phyloP scores from a whole-genome alignment of 1,140 invertebrate genomes.

The Heterodera schachtii region DNA sequence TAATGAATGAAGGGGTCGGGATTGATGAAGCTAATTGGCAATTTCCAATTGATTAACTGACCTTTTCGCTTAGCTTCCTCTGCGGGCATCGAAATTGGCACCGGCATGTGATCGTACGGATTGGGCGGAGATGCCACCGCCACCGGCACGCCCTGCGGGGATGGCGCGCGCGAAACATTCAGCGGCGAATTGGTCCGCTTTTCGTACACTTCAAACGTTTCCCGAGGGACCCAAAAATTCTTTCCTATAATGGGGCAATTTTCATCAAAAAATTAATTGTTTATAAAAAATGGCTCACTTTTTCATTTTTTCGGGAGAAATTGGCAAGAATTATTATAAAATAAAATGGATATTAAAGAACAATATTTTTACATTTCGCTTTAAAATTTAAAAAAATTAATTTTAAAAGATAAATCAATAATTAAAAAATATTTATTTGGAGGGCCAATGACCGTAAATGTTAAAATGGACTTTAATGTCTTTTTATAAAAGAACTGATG shows the following conservation, averaged over 20 bases:
- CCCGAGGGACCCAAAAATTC: constrained; percentile 37
- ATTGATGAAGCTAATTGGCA: not conserved
- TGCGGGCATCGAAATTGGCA: constrained; percentile 22
- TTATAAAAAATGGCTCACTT: not conserved
- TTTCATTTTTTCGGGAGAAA: not conserved
- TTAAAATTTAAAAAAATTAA: too few species aligned
- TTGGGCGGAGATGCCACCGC: not conserved
- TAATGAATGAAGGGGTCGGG: not conserved
- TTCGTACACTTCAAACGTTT: constrained; percentile 49
- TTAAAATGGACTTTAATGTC: too few species aligned
- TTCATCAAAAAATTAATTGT: constrained; percentile 19
- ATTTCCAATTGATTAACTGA: not conserved
- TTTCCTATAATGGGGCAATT: not conserved
- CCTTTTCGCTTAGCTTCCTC: constrained; percentile 26
- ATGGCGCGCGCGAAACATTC: constrained; percentile 19
- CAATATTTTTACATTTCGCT: too few species aligned
- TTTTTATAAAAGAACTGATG: too few species aligned
- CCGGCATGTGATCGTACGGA: not conserved
- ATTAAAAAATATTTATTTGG: too few species aligned
- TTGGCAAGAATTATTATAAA: too few species aligned
- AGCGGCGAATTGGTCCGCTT: constrained; percentile 38
- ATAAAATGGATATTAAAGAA: too few species aligned
- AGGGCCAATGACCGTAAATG: too few species aligned
- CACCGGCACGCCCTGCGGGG: not conserved
- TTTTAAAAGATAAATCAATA: too few species aligned